Percentiles rank a stretch among this genome's conserved stretches.
These are phyloP conservation scores for Arion vulgaris DNA, from an alignment of 1,140 invertebrate genomes.

Conservation along the genomic window DNA sequence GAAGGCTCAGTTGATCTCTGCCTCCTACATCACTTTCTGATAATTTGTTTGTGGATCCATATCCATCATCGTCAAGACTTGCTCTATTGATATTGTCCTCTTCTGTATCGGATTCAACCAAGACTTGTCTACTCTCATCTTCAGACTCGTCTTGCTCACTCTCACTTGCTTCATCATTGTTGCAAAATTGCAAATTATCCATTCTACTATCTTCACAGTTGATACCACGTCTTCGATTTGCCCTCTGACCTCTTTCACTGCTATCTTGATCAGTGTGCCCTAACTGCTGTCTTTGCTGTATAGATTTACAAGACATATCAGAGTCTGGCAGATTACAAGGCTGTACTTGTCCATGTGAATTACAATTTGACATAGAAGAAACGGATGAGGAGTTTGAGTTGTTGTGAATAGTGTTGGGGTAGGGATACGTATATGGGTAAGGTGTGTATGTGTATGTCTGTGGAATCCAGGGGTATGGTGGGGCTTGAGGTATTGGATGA, in stretches of 20 bases:
- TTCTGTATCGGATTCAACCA: not conserved
- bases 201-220: not conserved
- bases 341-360: not conserved
- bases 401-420: not conserved
- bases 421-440: not conserved
- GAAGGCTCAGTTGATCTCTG: not conserved
- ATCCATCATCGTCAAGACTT: conserved; percentile 22
- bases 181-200: not conserved
- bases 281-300: not conserved
- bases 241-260: not conserved
- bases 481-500: not conserved
- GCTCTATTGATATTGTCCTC: not conserved
- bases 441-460: not conserved
- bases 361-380: not conserved
- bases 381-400: not conserved
- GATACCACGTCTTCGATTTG: not conserved
- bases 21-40: conserved; percentile 38
- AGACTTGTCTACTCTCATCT: not conserved
- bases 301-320: not conserved
- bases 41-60: conserved; percentile 8
- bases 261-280: not conserved
- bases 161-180: conserved; percentile 2
- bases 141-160: not conserved
- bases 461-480: not conserved
- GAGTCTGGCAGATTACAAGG: not conserved